Conservation (phyloP, 2,888 invertebrate species). For the Timandra comae region DNA sequence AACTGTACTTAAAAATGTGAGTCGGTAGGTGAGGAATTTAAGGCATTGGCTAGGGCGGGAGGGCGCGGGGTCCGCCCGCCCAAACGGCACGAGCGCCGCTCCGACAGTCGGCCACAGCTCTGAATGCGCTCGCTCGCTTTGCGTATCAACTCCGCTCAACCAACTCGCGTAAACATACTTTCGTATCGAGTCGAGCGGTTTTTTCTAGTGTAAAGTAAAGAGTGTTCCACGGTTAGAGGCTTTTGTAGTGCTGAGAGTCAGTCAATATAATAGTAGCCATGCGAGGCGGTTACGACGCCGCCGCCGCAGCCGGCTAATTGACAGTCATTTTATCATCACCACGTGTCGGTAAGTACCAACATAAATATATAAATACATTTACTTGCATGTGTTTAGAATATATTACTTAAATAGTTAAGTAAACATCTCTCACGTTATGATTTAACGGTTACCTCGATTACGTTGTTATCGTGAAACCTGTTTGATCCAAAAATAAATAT, state of each 20-base stretch:
- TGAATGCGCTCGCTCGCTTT: conserved; percentile 27
- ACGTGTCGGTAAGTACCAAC: conserved; percentile 53
- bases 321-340: conserved; percentile 32
- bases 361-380: no score
- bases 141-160: conserved; percentile 11
- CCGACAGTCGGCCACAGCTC: conserved; percentile 19
- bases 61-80: conserved; percentile 57
- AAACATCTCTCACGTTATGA: no score
- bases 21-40: conserved; percentile 45
- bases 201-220: conserved; percentile 14
- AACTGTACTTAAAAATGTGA: conserved; percentile 41
- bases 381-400: no score
- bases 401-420: no score
- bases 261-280: conserved; percentile 34
- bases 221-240: conserved; percentile 9
- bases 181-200: no score
- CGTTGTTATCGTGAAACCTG: no score
- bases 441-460: no score
- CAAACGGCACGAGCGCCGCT: conserved; percentile 30
- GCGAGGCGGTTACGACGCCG: conserved; percentile 47
- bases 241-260: conserved; percentile 8
- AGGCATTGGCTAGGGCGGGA: conserved; percentile 47
- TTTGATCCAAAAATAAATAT: no score
- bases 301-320: conserved; percentile 52
- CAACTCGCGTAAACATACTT: conserved; percentile 36